phyloP scores from a whole-genome alignment of 2,113 vertebrate species.

The Erpornis zantholeuca region DNA sequence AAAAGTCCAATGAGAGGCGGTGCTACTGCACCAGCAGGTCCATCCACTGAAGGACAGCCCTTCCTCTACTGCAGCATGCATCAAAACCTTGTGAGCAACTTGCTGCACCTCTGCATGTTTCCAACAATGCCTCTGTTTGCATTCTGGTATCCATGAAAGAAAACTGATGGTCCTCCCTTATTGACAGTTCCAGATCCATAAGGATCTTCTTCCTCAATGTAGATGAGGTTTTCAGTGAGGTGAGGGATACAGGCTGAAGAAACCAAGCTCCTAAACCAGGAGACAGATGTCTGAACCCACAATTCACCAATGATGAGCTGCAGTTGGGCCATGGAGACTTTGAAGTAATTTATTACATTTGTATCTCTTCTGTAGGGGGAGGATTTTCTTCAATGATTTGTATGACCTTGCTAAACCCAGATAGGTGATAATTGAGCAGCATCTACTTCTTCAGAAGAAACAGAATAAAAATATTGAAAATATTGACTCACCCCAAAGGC shows the following conservation, averaged over 20 bases:
- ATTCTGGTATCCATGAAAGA: neutral
- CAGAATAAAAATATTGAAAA: constrained; percentile 78
- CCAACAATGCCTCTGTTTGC: rapidly evolving
- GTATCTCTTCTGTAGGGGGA: neutral
- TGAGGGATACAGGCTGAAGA: neutral
- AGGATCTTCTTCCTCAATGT: neutral
- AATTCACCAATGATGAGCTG: neutral
- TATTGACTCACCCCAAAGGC: constrained; percentile 77
- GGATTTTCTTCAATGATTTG: constrained; percentile 50
- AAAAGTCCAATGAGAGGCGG: rapidly evolving
- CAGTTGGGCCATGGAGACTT: neutral
- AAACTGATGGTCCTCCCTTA: neutral
- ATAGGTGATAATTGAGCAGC: constrained; percentile 71
- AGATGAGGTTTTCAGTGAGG: neutral
- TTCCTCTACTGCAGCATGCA: rapidly evolving
- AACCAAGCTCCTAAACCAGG: neutral
- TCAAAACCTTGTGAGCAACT: neutral
- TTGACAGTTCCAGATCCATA: neutral
- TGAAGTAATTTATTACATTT: constrained; percentile 42
- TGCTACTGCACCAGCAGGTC: rapidly evolving
- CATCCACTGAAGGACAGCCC: neutral
- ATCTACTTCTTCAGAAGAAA: constrained; percentile 69
- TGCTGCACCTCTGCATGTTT: neutral
- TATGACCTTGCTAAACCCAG: constrained; percentile 70
- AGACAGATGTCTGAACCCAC: neutral